phyloP scores from a whole-genome alignment of 2,888 invertebrate species.

The Phytoseiulus persimilis region DNA sequence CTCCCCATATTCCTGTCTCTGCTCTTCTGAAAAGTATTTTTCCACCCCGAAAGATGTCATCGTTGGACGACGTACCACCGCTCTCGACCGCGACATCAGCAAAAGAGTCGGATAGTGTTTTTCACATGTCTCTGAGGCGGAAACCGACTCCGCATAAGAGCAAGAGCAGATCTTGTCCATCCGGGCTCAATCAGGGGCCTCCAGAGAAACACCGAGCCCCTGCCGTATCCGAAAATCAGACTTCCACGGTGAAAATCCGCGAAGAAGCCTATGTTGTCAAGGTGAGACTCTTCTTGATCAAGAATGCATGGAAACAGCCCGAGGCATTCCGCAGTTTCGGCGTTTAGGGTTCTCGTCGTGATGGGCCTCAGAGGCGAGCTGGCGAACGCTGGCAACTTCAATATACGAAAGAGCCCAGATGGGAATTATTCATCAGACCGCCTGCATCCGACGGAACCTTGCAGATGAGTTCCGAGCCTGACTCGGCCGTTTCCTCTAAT shows the following conservation, averaged over 20 bases:
- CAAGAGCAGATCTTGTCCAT: constrained; percentile 8
- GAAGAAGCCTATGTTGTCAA: constrained; percentile 32
- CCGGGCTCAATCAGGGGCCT: constrained; percentile 8
- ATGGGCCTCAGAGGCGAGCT: no score
- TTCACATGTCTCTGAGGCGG: constrained; percentile 31
- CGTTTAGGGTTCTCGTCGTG: no score
- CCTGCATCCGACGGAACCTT: no score
- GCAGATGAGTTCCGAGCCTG: no score
- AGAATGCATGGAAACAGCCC: no score
- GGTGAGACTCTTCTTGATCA: neutral
- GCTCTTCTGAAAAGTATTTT: neutral
- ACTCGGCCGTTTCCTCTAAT: no score
- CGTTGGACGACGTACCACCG: constrained; percentile 34
- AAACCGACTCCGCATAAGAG: neutral
- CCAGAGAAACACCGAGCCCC: neutral
- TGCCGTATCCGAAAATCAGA: neutral
- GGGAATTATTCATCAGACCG: no score
- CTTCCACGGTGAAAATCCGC: constrained; percentile 11
- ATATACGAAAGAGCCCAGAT: no score
- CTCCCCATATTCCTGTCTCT: no score
- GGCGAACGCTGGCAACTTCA: no score
- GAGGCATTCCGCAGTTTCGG: no score
- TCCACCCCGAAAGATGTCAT: constrained; percentile 13
- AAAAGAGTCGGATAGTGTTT: constrained; percentile 30
- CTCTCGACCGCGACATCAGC: constrained; percentile 14